phyloP scores from a whole-genome alignment of 2,797 vertebrate genomes.

The Pangasius krempfi region DNA sequence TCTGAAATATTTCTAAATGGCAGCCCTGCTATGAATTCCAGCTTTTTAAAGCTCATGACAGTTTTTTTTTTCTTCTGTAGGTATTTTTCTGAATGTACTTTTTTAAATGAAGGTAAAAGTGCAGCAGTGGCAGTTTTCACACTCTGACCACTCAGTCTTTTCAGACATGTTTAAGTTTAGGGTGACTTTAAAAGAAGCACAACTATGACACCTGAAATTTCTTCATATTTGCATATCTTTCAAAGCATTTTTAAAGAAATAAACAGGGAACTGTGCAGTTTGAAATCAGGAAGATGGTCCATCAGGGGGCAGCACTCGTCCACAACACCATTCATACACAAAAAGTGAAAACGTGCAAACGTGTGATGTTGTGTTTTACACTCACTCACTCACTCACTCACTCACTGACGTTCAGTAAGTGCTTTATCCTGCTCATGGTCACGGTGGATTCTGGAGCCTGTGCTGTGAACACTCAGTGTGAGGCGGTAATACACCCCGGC shows the following conservation, averaged over 20 bases:
- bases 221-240: neutral
- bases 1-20: too few species aligned
- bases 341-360: neutral
- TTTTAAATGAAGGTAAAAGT: too few species aligned
- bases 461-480: neutral
- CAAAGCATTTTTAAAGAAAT: neutral
- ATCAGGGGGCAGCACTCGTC: slow-evolving; percentile 5
- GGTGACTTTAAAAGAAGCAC: neutral
- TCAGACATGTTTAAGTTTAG: neutral
- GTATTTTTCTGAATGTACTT: too few species aligned
- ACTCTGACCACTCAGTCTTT: too few species aligned
- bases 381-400: neutral
- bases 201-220: neutral
- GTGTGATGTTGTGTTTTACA: neutral
- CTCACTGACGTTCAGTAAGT: neutral
- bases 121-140: too few species aligned
- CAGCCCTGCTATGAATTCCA: too few species aligned
- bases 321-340: neutral
- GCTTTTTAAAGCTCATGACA: too few species aligned
- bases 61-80: too few species aligned
- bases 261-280: neutral
- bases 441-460: neutral
- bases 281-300: neutral
- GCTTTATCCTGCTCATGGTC: neutral
- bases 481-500: neutral